Evolutionary conservation across 2,888 invertebrate genomes (phyloP), one percentile per base, ranked within the genome.

Genomic region (Cancer borealis): DNA sequence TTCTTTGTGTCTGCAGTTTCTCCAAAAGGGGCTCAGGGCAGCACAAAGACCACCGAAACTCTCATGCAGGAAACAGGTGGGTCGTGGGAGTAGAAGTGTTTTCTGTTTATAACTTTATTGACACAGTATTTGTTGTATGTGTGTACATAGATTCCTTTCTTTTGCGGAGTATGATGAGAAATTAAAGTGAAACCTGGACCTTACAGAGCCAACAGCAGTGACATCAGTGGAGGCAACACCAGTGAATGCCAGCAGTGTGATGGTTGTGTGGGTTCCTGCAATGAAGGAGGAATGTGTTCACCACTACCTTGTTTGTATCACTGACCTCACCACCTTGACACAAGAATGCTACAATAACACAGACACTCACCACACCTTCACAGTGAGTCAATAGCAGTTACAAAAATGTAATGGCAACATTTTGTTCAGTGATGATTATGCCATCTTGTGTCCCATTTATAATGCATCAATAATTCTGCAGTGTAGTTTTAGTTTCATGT

Each of bases 1-100:
- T 93, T 91, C 88, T 66, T 21, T 26, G 93, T 93, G 26, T 91
- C 91, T 3, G 93, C 54, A 0, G 93, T 93, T 8, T 93, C 93
- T 10, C 73, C 88, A 3, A 10, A n/a, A 45, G 93, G 91, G 2
- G 2, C 49, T 8, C 90, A 47, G 39, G 93, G 93, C 49, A 49
- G 93, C 39, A 93, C 93, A n/a, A 30, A 49, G 90, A 39, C 49
- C 14, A 84, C 90, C 8, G 3, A 26, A 6, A 54, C 91, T 17
- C 46, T 54, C 17, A 87, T 73, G 60, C 91, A 88, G 5, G 93
- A 93, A 21, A 79, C n/a, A n/a, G 93, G 93, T 93, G 39, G n/a
- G n/a, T n/a, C n/a, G n/a, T n/a, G n/a, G 39, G 39, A 60, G 60
- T 60, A 21, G 1, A 60, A 60, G 21, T 21, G 17, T 60, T 21